Evolutionary conservation across 2,797 vertebrate genomes (phyloP), one percentile per base, ranked within the genome.

Genomic region (Eupleurogrammus muticus): DNA sequence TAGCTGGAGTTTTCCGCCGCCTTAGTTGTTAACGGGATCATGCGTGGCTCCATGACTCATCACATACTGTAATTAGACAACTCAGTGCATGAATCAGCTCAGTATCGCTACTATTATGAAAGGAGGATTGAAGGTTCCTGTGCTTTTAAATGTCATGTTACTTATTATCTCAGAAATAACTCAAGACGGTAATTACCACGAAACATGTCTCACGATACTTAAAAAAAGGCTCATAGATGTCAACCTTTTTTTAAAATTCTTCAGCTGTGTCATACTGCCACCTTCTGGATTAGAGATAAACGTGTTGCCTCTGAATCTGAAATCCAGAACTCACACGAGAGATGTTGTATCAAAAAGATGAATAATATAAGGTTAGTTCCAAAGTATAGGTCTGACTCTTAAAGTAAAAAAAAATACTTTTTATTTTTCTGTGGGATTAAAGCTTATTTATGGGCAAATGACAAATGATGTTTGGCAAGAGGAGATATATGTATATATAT

Each of bases 211-310:
- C 32, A 38, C 5, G 51, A 8, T 16, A 1, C 8, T 51, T 34
- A 1, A 53, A 28, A 10, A 52, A 46, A 42, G 12, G 17, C 28
- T 1, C 5, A 32, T 0, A 7, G 53, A 32, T 21, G 0, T 3
- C 46, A 17, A 54, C 34, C 17, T 12, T 3, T 19, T 13, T n/a
- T n/a, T n/a, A n/a, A n/a, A n/a, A n/a, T n/a, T 28, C 9, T 16
- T 62, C 20, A 28, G 46, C 9, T 53, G 19, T 60, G 20, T 65
- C 34, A 71, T 56, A 56, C 83, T 83, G 86, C 88, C 90, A 84
- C 66, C 92, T 74, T 50, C 54, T 93, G 92, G 87, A 54, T 16
- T 13, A 58, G 80, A 60, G 17, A 40, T 21, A 21, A 60, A 44
- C 40, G n/a, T 38, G 9, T 34, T 19, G n/a, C n/a, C n/a, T n/a